Evolutionary conservation across 2,797 vertebrate genomes (phyloP).

Genomic region (Geotrypetes seraphini): DNA sequence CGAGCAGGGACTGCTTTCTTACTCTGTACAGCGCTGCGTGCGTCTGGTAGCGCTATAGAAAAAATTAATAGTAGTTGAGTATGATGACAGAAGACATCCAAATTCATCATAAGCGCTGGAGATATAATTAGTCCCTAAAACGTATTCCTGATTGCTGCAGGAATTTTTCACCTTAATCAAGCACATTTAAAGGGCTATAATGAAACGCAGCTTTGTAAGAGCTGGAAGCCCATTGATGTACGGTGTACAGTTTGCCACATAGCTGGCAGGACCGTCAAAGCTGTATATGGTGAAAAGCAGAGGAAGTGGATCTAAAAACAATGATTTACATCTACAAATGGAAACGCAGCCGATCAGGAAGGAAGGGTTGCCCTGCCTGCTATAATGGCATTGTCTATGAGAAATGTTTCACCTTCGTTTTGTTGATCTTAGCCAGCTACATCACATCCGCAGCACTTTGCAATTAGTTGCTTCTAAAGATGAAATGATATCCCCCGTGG

Average conservation of each 20-base stretch:
- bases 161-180: slow-evolving; percentile 6
- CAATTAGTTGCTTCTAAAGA: not conserved
- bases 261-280: not conserved
- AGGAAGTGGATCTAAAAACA: not conserved
- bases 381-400: not conserved
- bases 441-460: not conserved
- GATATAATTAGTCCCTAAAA: not conserved
- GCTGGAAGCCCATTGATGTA: not conserved
- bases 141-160: not conserved
- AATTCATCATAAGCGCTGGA: not conserved
- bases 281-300: not conserved
- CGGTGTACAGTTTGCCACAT: not conserved
- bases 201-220: not conserved
- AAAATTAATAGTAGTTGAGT: too few species aligned
- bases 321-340: not conserved
- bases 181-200: not conserved
- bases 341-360: not conserved
- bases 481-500: not conserved
- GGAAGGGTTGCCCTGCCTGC: not conserved
- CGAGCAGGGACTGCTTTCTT: too few species aligned
- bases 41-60: too few species aligned
- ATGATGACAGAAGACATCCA: not conserved
- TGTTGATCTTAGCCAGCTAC: too few species aligned
- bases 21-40: too few species aligned
- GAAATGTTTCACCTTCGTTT: not conserved